Conservation (phyloP, 1,140 invertebrate species). For the Bombyx mandarina region DNA sequence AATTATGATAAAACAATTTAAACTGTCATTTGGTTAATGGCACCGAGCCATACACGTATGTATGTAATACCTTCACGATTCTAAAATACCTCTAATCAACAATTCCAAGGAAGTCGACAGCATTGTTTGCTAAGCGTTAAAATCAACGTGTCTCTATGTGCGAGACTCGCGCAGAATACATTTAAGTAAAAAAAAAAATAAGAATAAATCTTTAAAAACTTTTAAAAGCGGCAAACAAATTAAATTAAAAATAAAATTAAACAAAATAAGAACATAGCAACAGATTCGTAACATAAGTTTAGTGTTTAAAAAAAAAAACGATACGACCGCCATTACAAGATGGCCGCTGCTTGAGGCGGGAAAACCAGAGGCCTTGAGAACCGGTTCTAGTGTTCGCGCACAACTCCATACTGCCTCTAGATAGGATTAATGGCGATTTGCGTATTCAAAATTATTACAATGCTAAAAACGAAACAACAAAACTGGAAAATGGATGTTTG, state of each 20-base stretch:
- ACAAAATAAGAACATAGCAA: slow-evolving; percentile 11
- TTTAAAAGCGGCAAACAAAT: no score
- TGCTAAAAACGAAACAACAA: neutral
- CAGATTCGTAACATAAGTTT: slow-evolving; percentile 12
- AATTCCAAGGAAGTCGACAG: slow-evolving; percentile 3
- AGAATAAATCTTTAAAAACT: neutral
- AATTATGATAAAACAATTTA: no score
- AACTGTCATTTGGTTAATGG: no score
- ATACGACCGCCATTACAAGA: slow-evolving; percentile 37
- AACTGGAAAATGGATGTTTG: slow-evolving; percentile 5
- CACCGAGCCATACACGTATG: no score
- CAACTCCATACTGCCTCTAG: slow-evolving; percentile 8
- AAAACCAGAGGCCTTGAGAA: slow-evolving; percentile 56
- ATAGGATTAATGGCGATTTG: slow-evolving; percentile 4
- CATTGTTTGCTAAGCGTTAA: slow-evolving; percentile 8
- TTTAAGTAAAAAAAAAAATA: neutral
- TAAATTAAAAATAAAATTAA: no score
- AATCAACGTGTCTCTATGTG: slow-evolving; percentile 1
- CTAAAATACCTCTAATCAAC: slow-evolving; percentile 5
- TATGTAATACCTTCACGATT: no score
- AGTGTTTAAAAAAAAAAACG: slow-evolving; percentile 7
- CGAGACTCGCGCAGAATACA: neutral
- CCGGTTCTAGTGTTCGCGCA: slow-evolving; percentile 34
- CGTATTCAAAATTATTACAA: neutral
- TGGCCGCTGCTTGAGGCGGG: slow-evolving; percentile 22